phyloP scores from a whole-genome alignment of 2,888 invertebrate species.

The Agrilus biguttatus region DNA sequence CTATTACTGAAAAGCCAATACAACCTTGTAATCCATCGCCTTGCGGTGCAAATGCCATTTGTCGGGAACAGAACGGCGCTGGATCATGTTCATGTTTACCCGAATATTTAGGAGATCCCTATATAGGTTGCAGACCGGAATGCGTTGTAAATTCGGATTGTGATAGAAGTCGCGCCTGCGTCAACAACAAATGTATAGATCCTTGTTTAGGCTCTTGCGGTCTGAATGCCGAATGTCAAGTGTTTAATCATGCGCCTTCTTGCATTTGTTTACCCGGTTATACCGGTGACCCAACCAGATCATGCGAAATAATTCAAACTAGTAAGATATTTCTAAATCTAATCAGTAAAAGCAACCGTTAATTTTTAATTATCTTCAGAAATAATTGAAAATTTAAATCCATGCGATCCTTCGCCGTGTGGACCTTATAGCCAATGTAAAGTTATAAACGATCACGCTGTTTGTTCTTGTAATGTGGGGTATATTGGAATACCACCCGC shows the following conservation, averaged over 20 bases:
- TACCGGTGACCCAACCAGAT: slow-evolving; percentile 44
- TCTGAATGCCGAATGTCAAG: slow-evolving; percentile 40
- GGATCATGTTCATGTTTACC: slow-evolving; percentile 49
- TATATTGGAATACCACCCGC: slow-evolving; percentile 49
- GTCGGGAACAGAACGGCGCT: slow-evolving; percentile 46
- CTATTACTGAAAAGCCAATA: slow-evolving; percentile 30
- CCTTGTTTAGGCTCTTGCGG: slow-evolving; percentile 46
- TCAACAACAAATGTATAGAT: slow-evolving; percentile 49
- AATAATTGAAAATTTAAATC: slow-evolving; percentile 22
- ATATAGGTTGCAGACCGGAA: slow-evolving; percentile 51
- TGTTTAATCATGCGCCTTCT: slow-evolving; percentile 51
- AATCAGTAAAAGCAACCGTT: background rate
- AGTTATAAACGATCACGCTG: slow-evolving; percentile 44
- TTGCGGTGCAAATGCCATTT: slow-evolving; percentile 52
- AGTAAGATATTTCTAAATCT: slow-evolving; percentile 19
- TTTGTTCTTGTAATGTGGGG: slow-evolving; percentile 46
- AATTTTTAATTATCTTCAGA: background rate
- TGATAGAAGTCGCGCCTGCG: slow-evolving; percentile 44
- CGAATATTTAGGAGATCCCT: slow-evolving; percentile 50
- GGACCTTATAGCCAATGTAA: slow-evolving; percentile 52
- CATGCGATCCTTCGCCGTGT: slow-evolving; percentile 50
- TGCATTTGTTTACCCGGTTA: slow-evolving; percentile 46
- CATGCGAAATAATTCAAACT: slow-evolving; percentile 26
- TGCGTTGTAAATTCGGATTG: slow-evolving; percentile 55
- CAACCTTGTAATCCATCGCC: slow-evolving; percentile 49